Percentiles rank a stretch among this genome's conserved stretches.
These are phyloP conservation scores for Drosophila erecta DNA, from an alignment of 1,140 invertebrate species.

Conservation along the genomic window DNA sequence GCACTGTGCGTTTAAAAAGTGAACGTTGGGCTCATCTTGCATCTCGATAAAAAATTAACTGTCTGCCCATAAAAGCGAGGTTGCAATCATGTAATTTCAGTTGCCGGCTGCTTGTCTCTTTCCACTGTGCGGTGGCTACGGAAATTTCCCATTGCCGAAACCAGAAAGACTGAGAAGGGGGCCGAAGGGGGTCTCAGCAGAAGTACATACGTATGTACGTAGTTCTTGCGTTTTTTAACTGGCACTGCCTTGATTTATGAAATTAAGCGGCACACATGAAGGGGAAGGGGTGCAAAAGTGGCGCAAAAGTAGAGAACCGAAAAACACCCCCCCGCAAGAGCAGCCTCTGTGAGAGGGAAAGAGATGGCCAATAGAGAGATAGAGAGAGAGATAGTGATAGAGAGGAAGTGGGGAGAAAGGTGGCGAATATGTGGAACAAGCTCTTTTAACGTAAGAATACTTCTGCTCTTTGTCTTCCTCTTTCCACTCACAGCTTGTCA, in stretches of 20 bases:
- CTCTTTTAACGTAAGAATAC: slow-evolving; percentile 47
- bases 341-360: slow-evolving; percentile 6
- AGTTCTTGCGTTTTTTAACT: slow-evolving; percentile 53
- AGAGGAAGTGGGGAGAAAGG: slow-evolving; percentile 14
- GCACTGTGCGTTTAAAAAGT: not conserved
- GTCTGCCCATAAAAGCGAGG: not conserved
- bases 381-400: too few relatives aligned
- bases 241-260: slow-evolving; percentile 59
- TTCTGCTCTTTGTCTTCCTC: slow-evolving; percentile 16
- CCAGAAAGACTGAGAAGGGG: slow-evolving; percentile 9
- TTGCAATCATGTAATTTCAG: slow-evolving; percentile 9
- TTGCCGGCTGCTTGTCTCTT: not conserved
- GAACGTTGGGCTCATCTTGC: not conserved
- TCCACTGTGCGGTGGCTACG: slow-evolving; percentile 49
- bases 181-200: slow-evolving; percentile 6
- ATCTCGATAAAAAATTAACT: not conserved
- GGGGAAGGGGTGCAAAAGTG: slow-evolving; percentile 15
- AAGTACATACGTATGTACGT: slow-evolving; percentile 1
- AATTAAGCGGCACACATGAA: slow-evolving; percentile 27
- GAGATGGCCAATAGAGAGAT: too few relatives aligned
- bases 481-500: slow-evolving; percentile 24
- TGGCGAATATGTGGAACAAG: slow-evolving; percentile 48
- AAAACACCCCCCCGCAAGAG: slow-evolving; percentile 46
- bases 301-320: not conserved
- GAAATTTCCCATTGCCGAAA: slow-evolving; percentile 71